These are phyloP conservation scores for Mactromeris polynyma DNA, from an alignment of 2,888 invertebrate genomes.

Conservation along the genomic window DNA sequence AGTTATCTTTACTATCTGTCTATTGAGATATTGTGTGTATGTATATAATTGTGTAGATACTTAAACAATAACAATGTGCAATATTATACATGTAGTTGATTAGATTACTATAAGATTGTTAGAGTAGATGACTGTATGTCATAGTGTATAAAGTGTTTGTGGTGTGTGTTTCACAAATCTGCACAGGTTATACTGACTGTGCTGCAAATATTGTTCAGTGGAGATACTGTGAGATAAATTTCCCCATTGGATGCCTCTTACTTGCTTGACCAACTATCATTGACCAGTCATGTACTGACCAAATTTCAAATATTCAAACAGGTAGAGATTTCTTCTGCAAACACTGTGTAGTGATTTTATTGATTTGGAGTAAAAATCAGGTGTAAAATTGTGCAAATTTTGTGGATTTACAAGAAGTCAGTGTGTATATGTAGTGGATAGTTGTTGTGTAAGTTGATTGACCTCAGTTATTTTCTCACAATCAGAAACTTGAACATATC, in stretches of 20 bases:
- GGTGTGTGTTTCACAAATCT: neutral
- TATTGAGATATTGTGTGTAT: neutral
- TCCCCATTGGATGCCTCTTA: slow-evolving; percentile 32
- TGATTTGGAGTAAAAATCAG: neutral
- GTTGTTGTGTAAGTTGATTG: neutral
- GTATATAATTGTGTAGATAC: neutral
- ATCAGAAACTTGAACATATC: too few species aligned
- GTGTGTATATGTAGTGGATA: neutral
- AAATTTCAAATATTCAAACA: slow-evolving; percentile 50
- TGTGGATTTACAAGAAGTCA: neutral
- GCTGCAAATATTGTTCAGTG: neutral
- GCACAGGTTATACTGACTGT: neutral
- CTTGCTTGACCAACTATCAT: slow-evolving; percentile 44
- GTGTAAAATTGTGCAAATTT: neutral
- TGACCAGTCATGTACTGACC: slow-evolving; percentile 41
- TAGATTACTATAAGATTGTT: neutral
- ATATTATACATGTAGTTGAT: neutral
- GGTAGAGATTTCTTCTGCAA: slow-evolving; percentile 18
- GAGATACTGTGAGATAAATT: neutral
- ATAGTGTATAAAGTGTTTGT: neutral
- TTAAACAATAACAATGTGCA: neutral
- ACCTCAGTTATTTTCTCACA: neutral
- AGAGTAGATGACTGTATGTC: neutral
- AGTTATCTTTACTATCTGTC: slow-evolving; percentile 5
- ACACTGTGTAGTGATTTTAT: neutral